Evolutionary conservation across 1,140 invertebrate species (phyloP).

Genomic region (Plodia interpunctella): DNA sequence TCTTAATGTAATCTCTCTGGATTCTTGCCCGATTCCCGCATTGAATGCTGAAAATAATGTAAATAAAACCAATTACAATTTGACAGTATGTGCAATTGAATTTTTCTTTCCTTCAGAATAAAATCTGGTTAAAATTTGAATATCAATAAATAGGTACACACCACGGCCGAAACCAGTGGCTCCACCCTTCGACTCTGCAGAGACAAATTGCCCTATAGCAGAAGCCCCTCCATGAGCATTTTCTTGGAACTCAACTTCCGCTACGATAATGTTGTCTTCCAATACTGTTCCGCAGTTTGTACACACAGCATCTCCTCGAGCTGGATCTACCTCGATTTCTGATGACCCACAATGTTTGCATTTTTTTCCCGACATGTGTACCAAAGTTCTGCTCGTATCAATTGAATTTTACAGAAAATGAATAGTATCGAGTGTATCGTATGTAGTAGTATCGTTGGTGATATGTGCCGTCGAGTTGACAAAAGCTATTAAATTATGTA

Average conservation of each 20-base stretch:
- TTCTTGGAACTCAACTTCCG: slow-evolving; percentile 97
- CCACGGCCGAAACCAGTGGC: slow-evolving; percentile 85
- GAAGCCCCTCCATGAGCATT: slow-evolving; percentile 91
- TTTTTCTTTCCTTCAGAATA: no score
- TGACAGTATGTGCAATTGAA: no score
- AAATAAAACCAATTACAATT: background rate
- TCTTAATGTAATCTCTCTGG: slow-evolving; percentile 91
- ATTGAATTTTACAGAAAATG: no score
- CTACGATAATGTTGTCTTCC: slow-evolving; percentile 97
- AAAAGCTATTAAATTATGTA: no score
- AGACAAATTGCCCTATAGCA: slow-evolving; percentile 95
- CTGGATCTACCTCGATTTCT: slow-evolving; percentile 95
- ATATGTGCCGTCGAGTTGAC: no score
- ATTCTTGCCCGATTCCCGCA: slow-evolving; percentile 89
- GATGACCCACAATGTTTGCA: slow-evolving; percentile 96
- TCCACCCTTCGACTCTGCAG: slow-evolving; percentile 90
- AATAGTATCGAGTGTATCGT: no score
- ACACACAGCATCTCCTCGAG: slow-evolving; percentile 96
- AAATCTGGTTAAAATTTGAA: slow-evolving; percentile 9
- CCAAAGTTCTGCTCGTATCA: no score
- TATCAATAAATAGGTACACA: slow-evolving; percentile 35
- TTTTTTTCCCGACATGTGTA: slow-evolving; percentile 80
- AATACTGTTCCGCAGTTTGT: slow-evolving; percentile 96
- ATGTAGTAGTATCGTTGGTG: no score
- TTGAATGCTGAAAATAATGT: slow-evolving; percentile 82